Evolutionary conservation across 2,113 vertebrate genomes (phyloP), one percentile per base, ranked within the genome.

Genomic region (Apistogramma diplotaenia): DNA sequence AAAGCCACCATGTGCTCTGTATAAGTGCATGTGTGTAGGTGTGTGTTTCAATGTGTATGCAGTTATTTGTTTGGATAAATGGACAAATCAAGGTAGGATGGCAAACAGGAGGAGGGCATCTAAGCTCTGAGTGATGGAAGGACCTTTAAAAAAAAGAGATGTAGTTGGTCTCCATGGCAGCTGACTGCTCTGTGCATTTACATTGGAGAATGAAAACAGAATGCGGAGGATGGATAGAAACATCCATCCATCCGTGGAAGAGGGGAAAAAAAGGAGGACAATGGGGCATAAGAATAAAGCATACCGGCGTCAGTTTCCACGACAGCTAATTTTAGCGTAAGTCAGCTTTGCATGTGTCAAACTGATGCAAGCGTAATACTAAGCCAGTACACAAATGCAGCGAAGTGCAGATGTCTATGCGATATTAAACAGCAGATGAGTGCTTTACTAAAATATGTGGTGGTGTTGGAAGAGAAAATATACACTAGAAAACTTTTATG

Each of bases 141-240:
- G 8, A 37, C 78, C 83, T 80, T n/a, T 35, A 35, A 72, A 74
- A 84, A 85, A 91, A 91, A 80, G 37, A 91, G 87, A 91, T 61
- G 75, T 84, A 58, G 57, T 59, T 75, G 85, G 87, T 90, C 75
- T 74, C 81, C 87, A 83, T 89, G 82, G 73, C 78, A 86, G 87
- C 88, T 83, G 84, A 80, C 67, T 53, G 43, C 58, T 61, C 62
- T 53, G 31, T 59, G 79, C 72, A 79, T 79, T 78, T 71, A 33
- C 71, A 76, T 78, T 61, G 53, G 61, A 70, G 18, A 49, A 76
- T 8, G 16, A 55, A 23, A 19, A 79, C 67, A 73, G 49, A 78
- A 82, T 46, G 53, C 1, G 1, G 27, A 59, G 37, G 56, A 77
- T 13, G 13, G 55, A 76, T 51, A 67, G 49, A 82, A 62, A 56